Conservation (phyloP, 1,140 invertebrate genomes). For the Patella vulgata region DNA sequence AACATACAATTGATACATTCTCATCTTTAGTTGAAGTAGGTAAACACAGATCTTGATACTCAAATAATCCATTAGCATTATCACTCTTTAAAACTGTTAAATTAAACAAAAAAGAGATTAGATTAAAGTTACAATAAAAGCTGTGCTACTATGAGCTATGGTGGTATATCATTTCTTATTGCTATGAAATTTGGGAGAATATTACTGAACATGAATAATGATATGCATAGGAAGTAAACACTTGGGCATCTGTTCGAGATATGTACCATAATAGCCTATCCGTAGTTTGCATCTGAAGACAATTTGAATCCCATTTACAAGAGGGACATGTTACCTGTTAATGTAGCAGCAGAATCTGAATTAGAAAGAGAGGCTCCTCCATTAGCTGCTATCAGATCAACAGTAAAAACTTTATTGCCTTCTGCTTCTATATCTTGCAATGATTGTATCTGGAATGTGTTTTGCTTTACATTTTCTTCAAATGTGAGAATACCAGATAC, state of each 20-base stretch:
- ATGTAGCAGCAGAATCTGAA: constrained; percentile 39
- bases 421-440: constrained; percentile 57
- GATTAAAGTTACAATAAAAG: too few species aligned
- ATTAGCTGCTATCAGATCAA: constrained; percentile 50
- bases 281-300: too few species aligned
- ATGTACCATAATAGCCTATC: too few species aligned
- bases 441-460: constrained; percentile 42
- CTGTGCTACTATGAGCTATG: too few species aligned
- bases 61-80: constrained; percentile 64
- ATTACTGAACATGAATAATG: too few species aligned
- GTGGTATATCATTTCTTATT: too few species aligned
- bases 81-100: constrained; percentile 65
- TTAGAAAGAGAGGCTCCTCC: constrained; percentile 52
- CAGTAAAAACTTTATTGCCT: constrained; percentile 56
- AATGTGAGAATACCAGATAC: constrained; percentile 57
- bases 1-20: constrained; percentile 42
- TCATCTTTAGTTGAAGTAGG: constrained; percentile 39
- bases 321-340: too few species aligned
- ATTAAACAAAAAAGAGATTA: constrained; percentile 15
- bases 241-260: too few species aligned
- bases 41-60: constrained; percentile 49
- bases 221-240: too few species aligned
- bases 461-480: constrained; percentile 14
- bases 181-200: too few species aligned
- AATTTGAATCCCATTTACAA: too few species aligned